phyloP scores from a whole-genome alignment of 2,113 vertebrate species.

The Thomomys bottae region DNA sequence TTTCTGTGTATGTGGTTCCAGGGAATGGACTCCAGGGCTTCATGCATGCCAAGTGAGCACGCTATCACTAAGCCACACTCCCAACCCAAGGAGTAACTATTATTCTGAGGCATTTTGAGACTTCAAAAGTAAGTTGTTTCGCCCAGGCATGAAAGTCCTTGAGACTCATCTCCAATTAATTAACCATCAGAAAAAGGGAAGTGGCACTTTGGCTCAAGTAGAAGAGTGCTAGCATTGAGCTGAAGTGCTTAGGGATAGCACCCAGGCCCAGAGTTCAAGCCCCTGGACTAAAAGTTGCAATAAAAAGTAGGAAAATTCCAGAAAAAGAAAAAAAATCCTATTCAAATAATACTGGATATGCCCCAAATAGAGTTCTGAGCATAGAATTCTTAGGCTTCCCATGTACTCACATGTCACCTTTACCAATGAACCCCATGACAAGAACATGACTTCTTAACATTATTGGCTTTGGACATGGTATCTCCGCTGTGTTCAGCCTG shows the following conservation, averaged over 20 bases:
- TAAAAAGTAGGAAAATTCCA: background rate
- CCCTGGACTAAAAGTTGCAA: too few relatives aligned
- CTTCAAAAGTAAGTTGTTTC: background rate
- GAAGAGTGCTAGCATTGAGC: too few relatives aligned
- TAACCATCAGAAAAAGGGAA: too few relatives aligned
- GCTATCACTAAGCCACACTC: too few relatives aligned
- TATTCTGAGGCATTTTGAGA: background rate
- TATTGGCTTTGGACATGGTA: conserved; percentile 94
- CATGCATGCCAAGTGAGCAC: too few relatives aligned
- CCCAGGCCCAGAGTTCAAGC: too few relatives aligned
- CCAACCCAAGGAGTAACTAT: background rate
- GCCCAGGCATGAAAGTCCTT: too few relatives aligned
- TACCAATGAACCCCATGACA: conserved; percentile 96
- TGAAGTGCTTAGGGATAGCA: too few relatives aligned
- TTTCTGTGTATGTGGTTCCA: too few relatives aligned
- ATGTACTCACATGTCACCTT: conserved; percentile 90
- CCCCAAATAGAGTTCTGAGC: background rate
- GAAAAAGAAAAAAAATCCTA: background rate
- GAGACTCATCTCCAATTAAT: too few relatives aligned
- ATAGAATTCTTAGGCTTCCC: background rate
- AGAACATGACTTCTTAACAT: conserved; percentile 96
- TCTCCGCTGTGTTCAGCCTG: conserved; percentile 92
- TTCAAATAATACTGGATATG: conserved; percentile 15
- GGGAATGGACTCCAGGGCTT: too few relatives aligned
- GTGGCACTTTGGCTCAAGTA: too few relatives aligned